Evolutionary conservation across 2,797 vertebrate genomes (phyloP).

Genomic region (Tiaroga cobitis): DNA sequence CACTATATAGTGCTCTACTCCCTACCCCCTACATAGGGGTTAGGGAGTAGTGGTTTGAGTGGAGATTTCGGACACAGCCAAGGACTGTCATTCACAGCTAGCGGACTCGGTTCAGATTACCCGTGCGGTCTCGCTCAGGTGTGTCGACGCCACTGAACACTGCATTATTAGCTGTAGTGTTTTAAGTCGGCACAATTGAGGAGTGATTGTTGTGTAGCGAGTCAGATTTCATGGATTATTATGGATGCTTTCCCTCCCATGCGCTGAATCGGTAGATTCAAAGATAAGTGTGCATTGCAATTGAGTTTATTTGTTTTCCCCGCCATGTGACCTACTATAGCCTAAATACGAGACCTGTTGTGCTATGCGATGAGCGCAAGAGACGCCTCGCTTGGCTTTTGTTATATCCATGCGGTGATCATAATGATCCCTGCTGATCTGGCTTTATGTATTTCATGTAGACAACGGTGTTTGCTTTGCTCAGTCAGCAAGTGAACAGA

Average conservation of each 20-base stretch:
- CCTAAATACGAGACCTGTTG: not conserved
- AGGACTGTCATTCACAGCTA: too few species aligned
- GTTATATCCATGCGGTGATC: not conserved
- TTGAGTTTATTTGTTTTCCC: constrained; percentile 4
- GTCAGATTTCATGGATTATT: not conserved
- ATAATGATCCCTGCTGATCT: not conserved
- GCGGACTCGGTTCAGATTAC: not conserved
- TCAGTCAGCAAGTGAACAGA: not conserved
- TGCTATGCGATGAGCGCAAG: not conserved
- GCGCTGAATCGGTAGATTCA: not conserved
- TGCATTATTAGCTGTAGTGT: not conserved
- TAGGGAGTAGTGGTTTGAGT: too few species aligned
- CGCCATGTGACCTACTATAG: not conserved
- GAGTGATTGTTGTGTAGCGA: not conserved
- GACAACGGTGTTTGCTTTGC: not conserved
- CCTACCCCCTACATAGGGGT: too few species aligned
- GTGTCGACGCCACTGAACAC: not conserved
- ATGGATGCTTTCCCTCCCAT: not conserved
- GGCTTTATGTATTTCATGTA: not conserved
- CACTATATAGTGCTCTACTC: too few species aligned
- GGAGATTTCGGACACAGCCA: too few species aligned
- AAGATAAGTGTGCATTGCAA: not conserved
- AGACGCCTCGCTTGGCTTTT: not conserved
- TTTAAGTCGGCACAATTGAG: not conserved
- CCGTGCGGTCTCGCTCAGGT: not conserved